These are phyloP conservation scores for Itoplectis maculator DNA, from an alignment of 2,888 invertebrate species.

Conservation along the genomic window DNA sequence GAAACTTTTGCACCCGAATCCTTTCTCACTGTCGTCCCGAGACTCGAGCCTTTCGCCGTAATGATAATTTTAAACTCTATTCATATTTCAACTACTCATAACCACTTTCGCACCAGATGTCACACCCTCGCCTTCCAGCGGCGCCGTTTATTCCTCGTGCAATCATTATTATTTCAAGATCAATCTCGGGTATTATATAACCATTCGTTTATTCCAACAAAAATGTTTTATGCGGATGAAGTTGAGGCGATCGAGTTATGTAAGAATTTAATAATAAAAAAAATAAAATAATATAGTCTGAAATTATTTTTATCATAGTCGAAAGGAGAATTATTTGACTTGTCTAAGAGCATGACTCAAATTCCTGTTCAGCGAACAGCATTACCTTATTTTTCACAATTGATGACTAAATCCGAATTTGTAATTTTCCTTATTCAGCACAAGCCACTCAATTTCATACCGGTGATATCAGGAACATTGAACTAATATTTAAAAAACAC, in stretches of 20 bases:
- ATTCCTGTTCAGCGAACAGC: too few species aligned
- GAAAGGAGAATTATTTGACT: conserved; percentile 17
- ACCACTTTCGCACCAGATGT: conserved; percentile 72
- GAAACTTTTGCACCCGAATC: conserved; percentile 54
- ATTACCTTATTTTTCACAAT: too few species aligned
- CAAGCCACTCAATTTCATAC: too few species aligned
- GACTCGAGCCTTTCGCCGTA: conserved; percentile 72
- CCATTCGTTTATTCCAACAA: conserved; percentile 29
- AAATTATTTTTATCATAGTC: too few species aligned
- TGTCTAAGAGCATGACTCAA: too few species aligned
- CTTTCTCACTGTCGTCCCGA: conserved; percentile 53
- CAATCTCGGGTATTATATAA: conserved; percentile 26
- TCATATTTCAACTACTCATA: conserved; percentile 83
- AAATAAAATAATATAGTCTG: conserved; percentile 19
- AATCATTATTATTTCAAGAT: conserved; percentile 25
- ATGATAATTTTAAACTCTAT: conserved; percentile 82
- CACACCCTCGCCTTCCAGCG: conserved; percentile 51
- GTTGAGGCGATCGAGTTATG: conserved; percentile 18
- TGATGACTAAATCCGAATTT: too few species aligned
- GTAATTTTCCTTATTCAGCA: too few species aligned
- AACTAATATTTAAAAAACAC: too few species aligned
- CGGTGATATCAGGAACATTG: too few species aligned
- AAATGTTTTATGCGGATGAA: background rate
- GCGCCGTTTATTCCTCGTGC: conserved; percentile 67
- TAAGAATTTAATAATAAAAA: conserved; percentile 5